Evolutionary conservation across 2,888 invertebrate species (phyloP).

Genomic region (Diarsia mendica): DNA sequence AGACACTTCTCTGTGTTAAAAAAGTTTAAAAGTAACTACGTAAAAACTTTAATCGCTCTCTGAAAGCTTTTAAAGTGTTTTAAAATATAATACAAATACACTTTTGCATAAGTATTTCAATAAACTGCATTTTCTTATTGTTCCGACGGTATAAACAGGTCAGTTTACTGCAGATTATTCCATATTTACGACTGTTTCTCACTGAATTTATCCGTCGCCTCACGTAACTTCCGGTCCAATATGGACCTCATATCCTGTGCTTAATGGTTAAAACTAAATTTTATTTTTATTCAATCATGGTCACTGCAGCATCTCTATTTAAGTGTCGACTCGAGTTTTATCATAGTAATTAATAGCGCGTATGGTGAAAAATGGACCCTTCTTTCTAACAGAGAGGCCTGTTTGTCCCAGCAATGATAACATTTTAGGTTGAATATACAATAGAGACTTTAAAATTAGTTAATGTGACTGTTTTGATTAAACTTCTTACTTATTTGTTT

Average conservation of each 20-base stretch:
- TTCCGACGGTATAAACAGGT: background rate
- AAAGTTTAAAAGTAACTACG: constrained; percentile 12
- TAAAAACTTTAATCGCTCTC: background rate
- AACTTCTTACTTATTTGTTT: background rate
- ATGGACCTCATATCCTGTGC: constrained; percentile 50
- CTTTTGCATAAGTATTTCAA: background rate
- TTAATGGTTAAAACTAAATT: constrained; percentile 36
- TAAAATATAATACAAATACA: background rate
- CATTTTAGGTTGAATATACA: background rate
- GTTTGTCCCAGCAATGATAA: background rate
- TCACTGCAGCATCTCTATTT: constrained; percentile 19
- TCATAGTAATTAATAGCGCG: background rate
- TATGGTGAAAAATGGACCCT: background rate
- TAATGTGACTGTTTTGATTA: background rate
- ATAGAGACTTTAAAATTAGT: background rate
- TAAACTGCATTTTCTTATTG: background rate
- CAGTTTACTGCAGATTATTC: constrained; percentile 12
- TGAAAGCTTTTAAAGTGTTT: background rate
- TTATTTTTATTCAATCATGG: constrained; percentile 37
- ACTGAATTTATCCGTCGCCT: constrained; percentile 15
- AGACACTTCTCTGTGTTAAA: background rate
- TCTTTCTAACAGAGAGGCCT: background rate
- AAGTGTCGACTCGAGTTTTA: constrained; percentile 1
- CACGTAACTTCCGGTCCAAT: constrained; percentile 25
- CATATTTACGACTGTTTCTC: constrained; percentile 22